A percentile compares a stretch with the other conserved stretches of the same genome.
phyloP scores from a whole-genome alignment of 2,113 vertebrate species.

The Megaceryle maxima region DNA sequence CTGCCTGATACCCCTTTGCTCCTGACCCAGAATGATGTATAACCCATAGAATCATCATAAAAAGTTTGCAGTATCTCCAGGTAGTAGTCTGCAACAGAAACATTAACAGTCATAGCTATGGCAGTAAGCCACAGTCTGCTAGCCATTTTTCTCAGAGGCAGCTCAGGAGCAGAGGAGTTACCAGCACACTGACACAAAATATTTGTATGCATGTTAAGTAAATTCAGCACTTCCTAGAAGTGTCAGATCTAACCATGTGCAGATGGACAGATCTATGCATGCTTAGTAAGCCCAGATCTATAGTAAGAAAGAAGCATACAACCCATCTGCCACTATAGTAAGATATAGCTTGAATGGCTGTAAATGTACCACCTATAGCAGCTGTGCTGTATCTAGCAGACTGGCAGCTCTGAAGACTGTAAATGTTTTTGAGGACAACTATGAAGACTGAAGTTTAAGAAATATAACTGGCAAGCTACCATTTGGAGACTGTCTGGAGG shows the following conservation, averaged over 20 bases:
- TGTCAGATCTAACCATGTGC: neutral
- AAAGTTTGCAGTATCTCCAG: neutral
- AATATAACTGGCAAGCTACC: neutral
- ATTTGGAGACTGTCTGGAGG: neutral
- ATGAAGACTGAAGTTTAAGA: neutral
- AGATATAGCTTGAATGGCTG: neutral
- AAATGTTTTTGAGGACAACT: neutral
- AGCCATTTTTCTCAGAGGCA: neutral
- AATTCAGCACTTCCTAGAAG: neutral
- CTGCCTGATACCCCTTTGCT: neutral
- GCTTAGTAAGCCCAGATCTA: neutral
- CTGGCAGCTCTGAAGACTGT: neutral
- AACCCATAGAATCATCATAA: neutral
- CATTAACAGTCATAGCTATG: neutral
- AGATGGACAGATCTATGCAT: neutral
- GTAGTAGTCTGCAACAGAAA: neutral
- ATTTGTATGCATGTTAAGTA: neutral
- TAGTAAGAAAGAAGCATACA: neutral
- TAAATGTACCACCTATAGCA: neutral
- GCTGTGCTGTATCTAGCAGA: neutral
- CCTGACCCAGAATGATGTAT: neutral
- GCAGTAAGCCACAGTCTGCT: neutral
- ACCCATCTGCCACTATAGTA: neutral
- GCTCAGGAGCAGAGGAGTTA: neutral
- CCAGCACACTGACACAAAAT: neutral